phyloP scores from a whole-genome alignment of 2,797 vertebrate genomes.

The Chaetophractus vellerosus region DNA sequence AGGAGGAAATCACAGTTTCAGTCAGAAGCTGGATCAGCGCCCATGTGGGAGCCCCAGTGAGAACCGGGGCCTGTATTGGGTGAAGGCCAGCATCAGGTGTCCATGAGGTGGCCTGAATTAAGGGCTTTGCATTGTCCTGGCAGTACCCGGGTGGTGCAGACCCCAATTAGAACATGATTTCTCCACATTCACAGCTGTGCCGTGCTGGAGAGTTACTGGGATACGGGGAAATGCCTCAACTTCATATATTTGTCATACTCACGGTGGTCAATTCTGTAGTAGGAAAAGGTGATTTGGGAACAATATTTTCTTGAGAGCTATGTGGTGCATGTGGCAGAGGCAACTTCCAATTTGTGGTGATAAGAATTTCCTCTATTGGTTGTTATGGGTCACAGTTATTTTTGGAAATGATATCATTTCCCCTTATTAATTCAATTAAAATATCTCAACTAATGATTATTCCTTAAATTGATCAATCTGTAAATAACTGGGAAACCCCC shows the following conservation, averaged over 20 bases:
- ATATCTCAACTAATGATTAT: neutral
- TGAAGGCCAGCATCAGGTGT: conserved; percentile 5
- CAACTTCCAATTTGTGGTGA: neutral
- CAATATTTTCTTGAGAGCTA: conserved; percentile 15
- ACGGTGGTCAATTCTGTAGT: neutral
- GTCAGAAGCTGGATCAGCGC: conserved; percentile 72
- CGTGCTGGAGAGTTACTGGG: neutral
- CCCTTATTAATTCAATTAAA: conserved; percentile 26
- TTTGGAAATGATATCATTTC: neutral
- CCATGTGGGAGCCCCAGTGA: conserved; percentile 10
- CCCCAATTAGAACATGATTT: neutral
- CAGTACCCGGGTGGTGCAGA: neutral
- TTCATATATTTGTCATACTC: conserved; percentile 57
- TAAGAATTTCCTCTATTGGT: conserved; percentile 20
- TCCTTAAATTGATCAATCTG: conserved; percentile 34
- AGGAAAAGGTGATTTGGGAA: neutral
- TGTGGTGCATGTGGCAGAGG: neutral
- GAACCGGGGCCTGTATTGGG: neutral
- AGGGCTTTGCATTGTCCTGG: neutral
- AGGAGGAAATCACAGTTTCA: conserved; percentile 79
- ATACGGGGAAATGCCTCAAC: conserved; percentile 70
- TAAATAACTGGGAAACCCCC: neutral
- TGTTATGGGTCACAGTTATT: conserved; percentile 23
- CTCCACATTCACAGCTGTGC: conserved; percentile 44
- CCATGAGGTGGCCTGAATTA: neutral